Evolutionary conservation across 2,888 invertebrate species (phyloP).

Genomic region (Folsomia manolachei): DNA sequence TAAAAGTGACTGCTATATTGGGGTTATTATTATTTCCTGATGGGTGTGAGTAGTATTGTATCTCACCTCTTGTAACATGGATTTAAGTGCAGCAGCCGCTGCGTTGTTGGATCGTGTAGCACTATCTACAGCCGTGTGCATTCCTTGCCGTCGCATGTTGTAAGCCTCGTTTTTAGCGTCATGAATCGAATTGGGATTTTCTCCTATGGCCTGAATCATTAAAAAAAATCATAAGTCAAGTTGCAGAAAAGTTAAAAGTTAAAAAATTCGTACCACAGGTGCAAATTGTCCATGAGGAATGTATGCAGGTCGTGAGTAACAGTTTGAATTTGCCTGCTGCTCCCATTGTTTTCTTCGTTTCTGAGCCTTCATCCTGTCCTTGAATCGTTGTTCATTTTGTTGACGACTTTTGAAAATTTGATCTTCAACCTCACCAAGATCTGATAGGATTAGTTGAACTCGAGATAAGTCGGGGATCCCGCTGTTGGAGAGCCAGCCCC

Average conservation of each 20-base stretch:
- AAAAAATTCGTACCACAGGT: constrained; percentile 61
- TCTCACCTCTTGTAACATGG: constrained; percentile 58
- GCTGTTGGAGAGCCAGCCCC: constrained; percentile 79
- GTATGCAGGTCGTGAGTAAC: constrained; percentile 64
- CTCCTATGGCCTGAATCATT: constrained; percentile 57
- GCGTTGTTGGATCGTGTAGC: constrained; percentile 49
- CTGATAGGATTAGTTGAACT: constrained; percentile 91
- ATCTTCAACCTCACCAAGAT: constrained; percentile 91
- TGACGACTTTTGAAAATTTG: constrained; percentile 93
- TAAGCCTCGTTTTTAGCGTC: constrained; percentile 76
- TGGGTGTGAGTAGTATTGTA: neutral
- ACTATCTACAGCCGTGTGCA: constrained; percentile 46
- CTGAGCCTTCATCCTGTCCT: constrained; percentile 66
- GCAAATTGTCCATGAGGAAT: constrained; percentile 74
- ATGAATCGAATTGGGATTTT: constrained; percentile 57
- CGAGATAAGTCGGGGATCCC: constrained; percentile 89
- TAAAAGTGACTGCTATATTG: too few relatives aligned
- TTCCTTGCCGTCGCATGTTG: constrained; percentile 62
- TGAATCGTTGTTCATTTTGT: constrained; percentile 77
- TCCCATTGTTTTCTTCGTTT: constrained; percentile 63
- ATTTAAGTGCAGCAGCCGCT: constrained; percentile 56
- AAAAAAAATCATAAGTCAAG: neutral
- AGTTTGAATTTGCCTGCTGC: constrained; percentile 55
- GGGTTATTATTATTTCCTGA: too few relatives aligned
- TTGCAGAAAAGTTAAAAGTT: neutral